Conservation (phyloP, 2,888 invertebrate genomes). For the Acronicta alni region DNA sequence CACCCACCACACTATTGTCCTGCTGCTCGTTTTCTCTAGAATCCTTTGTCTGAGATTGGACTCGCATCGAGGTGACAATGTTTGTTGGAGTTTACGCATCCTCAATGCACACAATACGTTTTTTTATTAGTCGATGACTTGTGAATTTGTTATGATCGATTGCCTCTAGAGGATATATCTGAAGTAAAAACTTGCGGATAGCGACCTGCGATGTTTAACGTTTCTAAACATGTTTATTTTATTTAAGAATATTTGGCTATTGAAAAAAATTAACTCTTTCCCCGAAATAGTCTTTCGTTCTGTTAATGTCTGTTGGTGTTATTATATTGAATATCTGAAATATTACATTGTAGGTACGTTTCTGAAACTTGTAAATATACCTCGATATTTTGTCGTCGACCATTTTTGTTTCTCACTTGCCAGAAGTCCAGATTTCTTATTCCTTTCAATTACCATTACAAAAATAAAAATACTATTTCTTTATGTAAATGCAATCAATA, state of each 20-base stretch:
- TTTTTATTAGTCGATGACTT: constrained; percentile 87
- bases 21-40: constrained; percentile 76
- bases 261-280: constrained; percentile 1
- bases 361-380: too few species aligned
- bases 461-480: constrained; percentile 10
- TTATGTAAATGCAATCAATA: constrained; percentile 28
- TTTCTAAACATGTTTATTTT: constrained; percentile 58
- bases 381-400: too few species aligned
- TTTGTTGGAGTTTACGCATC: constrained; percentile 84
- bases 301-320: background rate
- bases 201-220: constrained; percentile 66
- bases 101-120: constrained; percentile 81
- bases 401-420: background rate
- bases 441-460: constrained; percentile 17
- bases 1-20: constrained; percentile 83
- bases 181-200: constrained; percentile 71
- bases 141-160: constrained; percentile 89
- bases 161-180: constrained; percentile 66
- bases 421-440: constrained; percentile 20
- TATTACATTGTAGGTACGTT: too few species aligned
- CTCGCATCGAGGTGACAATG: constrained; percentile 86
- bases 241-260: constrained; percentile 9
- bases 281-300: background rate
- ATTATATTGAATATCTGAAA: too few species aligned
- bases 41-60: constrained; percentile 83